Conservation (phyloP, 1,140 invertebrate genomes). For the Agraylea sexmaculata region DNA sequence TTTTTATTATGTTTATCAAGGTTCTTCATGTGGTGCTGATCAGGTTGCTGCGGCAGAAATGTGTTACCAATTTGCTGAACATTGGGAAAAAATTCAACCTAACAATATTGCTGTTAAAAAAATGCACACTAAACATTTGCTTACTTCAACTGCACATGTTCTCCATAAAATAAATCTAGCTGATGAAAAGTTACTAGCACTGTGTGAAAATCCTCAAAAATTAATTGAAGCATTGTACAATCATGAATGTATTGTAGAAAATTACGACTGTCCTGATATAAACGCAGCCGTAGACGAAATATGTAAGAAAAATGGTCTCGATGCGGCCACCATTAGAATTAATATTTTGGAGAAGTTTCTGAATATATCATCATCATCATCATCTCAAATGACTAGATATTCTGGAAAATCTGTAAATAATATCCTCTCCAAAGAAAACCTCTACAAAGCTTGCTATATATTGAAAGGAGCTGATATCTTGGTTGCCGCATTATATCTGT, state of each 20-base stretch:
- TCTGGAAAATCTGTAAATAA: constrained; percentile 17
- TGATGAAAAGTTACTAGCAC: constrained; percentile 40
- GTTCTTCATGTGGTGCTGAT: constrained; percentile 40
- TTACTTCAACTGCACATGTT: constrained; percentile 41
- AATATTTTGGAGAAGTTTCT: constrained; percentile 38
- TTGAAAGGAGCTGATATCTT: constrained; percentile 37
- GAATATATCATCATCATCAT: constrained; percentile 25
- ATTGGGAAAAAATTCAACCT: constrained; percentile 37
- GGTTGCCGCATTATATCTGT: constrained; percentile 38
- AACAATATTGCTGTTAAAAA: constrained; percentile 33
- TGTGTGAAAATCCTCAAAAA: constrained; percentile 40
- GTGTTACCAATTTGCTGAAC: constrained; percentile 44
- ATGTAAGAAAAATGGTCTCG: constrained; percentile 37
- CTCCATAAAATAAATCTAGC: constrained; percentile 43
- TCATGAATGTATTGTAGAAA: constrained; percentile 37
- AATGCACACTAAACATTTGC: constrained; percentile 41
- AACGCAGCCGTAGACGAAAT: constrained; percentile 44
- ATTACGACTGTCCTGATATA: constrained; percentile 38
- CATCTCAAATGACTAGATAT: constrained; percentile 19
- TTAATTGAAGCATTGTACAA: constrained; percentile 42
- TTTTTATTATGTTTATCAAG: constrained; percentile 38
- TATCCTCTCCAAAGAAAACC: constrained; percentile 24
- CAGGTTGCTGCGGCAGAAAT: constrained; percentile 46
- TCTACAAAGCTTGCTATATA: constrained; percentile 38
- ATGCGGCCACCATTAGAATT: constrained; percentile 35